Evolutionary conservation across 2,113 vertebrate genomes (phyloP).

Genomic region (Syngnathoides biaculeatus): DNA sequence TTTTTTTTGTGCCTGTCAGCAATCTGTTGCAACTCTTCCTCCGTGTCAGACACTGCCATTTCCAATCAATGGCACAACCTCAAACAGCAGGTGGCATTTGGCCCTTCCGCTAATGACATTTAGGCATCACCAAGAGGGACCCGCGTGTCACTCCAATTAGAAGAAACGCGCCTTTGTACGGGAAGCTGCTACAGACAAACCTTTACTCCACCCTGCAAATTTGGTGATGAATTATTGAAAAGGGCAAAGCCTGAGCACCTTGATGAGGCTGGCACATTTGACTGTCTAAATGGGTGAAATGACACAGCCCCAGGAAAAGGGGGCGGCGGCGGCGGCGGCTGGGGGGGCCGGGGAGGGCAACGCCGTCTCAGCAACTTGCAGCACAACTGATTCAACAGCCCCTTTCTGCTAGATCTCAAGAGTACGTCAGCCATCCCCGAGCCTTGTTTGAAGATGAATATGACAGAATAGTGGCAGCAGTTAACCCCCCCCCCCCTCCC

Average conservation of each 20-base stretch:
- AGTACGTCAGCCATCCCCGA: slow-evolving; percentile 25
- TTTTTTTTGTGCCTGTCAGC: slow-evolving; percentile 27
- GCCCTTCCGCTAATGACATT: slow-evolving; percentile 58
- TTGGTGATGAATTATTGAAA: slow-evolving; percentile 67
- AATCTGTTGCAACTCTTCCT: slow-evolving; percentile 36
- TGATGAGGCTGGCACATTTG: slow-evolving; percentile 57
- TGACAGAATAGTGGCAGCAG: slow-evolving; percentile 41
- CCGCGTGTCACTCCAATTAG: slow-evolving; percentile 59
- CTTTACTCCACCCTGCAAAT: slow-evolving; percentile 56
- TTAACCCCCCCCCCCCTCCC: too few species aligned
- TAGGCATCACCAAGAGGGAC: slow-evolving; percentile 48
- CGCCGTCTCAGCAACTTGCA: slow-evolving; percentile 48
- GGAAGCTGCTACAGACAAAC: slow-evolving; percentile 50
- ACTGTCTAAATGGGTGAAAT: slow-evolving; percentile 48
- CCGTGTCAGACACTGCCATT: slow-evolving; percentile 30
- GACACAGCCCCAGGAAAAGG: slow-evolving; percentile 39
- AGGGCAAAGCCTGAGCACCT: slow-evolving; percentile 62
- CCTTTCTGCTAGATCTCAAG: slow-evolving; percentile 24
- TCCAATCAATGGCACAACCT: slow-evolving; percentile 34
- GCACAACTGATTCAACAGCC: slow-evolving; percentile 13
- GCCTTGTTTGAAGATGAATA: slow-evolving; percentile 42
- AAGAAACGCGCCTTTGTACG: slow-evolving; percentile 37
- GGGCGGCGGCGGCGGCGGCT: too few species aligned
- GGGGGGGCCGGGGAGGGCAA: slow-evolving; percentile 23
- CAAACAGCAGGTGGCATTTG: slow-evolving; percentile 51